Conservation (phyloP, 2,888 invertebrate species). For the Bugula neritina region DNA sequence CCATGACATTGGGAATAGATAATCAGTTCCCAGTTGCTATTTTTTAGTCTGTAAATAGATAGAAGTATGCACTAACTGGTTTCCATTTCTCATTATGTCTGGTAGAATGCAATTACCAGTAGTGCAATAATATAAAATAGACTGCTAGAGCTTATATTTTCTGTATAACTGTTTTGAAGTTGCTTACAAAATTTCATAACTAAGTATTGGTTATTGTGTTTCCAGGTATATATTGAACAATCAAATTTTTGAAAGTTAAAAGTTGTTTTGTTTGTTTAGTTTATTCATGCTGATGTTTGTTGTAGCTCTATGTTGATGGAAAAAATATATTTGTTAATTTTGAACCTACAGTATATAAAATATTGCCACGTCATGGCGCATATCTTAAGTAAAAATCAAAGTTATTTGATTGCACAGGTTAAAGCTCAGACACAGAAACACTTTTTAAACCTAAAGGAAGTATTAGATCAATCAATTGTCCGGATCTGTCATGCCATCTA, state of each 20-base stretch:
- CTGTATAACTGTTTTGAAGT: no score
- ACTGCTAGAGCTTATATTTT: not conserved
- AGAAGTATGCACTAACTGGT: not conserved
- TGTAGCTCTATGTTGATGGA: not conserved
- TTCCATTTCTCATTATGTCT: not conserved
- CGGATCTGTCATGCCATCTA: conserved; percentile 1
- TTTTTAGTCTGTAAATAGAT: no score
- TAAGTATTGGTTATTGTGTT: not conserved
- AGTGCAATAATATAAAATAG: not conserved
- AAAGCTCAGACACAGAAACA: no score
- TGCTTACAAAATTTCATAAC: no score
- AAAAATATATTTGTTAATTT: not conserved
- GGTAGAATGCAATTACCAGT: not conserved
- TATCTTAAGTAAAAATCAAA: no score
- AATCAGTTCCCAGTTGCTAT: not conserved
- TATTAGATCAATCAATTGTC: conserved; percentile 13
- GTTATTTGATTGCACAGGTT: no score
- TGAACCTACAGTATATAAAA: no score
- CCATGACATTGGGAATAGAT: not conserved
- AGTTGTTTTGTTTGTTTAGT: not conserved
- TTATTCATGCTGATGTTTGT: not conserved
- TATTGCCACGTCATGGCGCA: not conserved
- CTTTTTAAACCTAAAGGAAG: conserved; percentile 11
- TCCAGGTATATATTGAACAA: not conserved
- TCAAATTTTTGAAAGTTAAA: not conserved